Base-by-base conservation (phyloP, 2,888 invertebrate species). In the Allolobophora icterica region DNA sequence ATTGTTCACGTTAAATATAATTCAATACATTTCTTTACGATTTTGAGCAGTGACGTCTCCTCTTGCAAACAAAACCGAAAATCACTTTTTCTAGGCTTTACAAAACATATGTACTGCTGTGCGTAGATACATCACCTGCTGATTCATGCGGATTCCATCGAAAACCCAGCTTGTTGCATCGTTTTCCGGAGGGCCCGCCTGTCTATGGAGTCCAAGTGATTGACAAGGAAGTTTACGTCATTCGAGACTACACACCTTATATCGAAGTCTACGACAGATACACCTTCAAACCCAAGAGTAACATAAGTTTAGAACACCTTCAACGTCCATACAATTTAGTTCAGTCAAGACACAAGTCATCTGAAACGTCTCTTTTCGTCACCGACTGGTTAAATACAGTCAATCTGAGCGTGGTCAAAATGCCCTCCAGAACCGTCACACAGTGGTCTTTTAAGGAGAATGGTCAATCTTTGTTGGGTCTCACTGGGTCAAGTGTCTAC, bases 241-340 rank as follows among this genome's bases (percentile, higher is more conserved):
- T 89, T 30, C 89, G 89, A 30, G 89, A 89, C 38, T 8, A 3
- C 1, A 89, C 89, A 15, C 89, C 89, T 34, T 42, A 89, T 33
- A 42, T 89, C 38, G 89, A 89, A 42, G 42, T 89, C 89, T 89
- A 38, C 35, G 38, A 89, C 89, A 33, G 38, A 6, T 30, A 30
- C 34, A 42, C 21, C 89, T 30, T 83, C 13, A 15, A 34, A 30
- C 35, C 17, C 34, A 52, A 13, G 89, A 42, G 33, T n/a, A 89
- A 89, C n/a, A 5, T 42, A 13, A 89, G 35, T 15, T 19, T 89
- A 33, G 30, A 38, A 34, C 6, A 38, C 17, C 21, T 89, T 34
- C 24, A 42, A 52, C 40, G 89, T 42, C 89, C 89, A 2, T 89
- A 52, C 89, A 38, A 89, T 30, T 38, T 89, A 38, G 89, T 89